Evolutionary conservation across 2,888 invertebrate species (phyloP), one percentile per base, ranked within the genome.

Genomic region (Drosophila ezoana): DNA sequence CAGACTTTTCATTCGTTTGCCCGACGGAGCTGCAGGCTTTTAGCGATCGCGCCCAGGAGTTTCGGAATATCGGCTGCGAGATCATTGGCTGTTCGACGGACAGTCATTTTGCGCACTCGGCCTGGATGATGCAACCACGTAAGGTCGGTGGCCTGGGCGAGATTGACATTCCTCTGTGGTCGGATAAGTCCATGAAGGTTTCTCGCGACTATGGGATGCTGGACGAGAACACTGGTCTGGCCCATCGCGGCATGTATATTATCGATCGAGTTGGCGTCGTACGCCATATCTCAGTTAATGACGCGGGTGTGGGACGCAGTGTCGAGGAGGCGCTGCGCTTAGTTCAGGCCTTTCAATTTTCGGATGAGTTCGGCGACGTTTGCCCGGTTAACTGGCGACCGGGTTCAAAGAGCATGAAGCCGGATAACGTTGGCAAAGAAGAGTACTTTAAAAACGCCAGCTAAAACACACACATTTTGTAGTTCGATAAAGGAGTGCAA

Each of bases 1-100:
- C 98, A 62, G 97, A 97, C 92, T 98, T 98, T 90, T 96, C 96
- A 0, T 96, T 96, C 90, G 96, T 96, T 2, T 96, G 96, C 84
- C 96, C 97, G 40, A 97, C 99, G 8, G 99, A 99, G 93, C 98
- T 99, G 89, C 97, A 98, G 90, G 98, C 98, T 10, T 99, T 98
- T 93, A 98, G 98, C 3, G 99, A 99, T 84, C 95, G 97, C 59
- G 95, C 94, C 0, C 94, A 95, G 49, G 96, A 97, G 87, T 97
- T 97, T 93, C 94, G 95, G 66, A 95, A 95, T 89, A 96, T 98
- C 81, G 95, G 95, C 53, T 97, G 97, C 89, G 96, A 97, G 90
- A 93, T 98, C 9, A 94, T 99, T 83, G 99, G 95, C 58, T 97
- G 96, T 51, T 98, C 98, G 47, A 98, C 98, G 23, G 99, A 99